Base-by-base conservation (phyloP, 2,888 invertebrate species). In the Acleris cristana region DNA sequence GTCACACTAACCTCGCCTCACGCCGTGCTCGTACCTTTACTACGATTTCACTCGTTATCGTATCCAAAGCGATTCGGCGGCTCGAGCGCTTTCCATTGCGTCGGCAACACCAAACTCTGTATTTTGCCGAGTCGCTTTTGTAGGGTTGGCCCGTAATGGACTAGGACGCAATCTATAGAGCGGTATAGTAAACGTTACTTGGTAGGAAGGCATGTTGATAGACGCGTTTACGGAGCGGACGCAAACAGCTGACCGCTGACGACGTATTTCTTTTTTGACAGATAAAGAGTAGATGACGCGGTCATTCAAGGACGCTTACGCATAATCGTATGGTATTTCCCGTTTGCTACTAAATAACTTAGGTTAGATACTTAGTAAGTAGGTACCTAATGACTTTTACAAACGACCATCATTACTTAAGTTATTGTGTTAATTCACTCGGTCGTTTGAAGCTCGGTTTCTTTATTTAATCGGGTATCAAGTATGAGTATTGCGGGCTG, bases 1-100 rank as follows among this genome's bases (percentile, higher is more conserved):
- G 92, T 92, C 92, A 91, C 89, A 87, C 86, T 91, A 92, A 92
- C 92, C 92, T 92, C 92, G 91, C 83, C 88, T 88, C 89, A 86
- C 88, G 89, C 87, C 84, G 88, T 90, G 87, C 87, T 89, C 86
- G 84, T 79, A 73, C 83, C 84, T 78, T 77, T 88, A 88, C 87
- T 77, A 80, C 77, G 83, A 76, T 83, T 79, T 80, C 79, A 73
- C 72, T 78, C 81, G 76, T 79, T 81, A 80, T 73, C 76, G 77
- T 78, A 73, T 76, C 74, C 76, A 74, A 74, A 72, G 70, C 72
- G 75, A 65, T 57, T 72, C 66, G 63, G 69, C 68, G 62, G 54
- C 26, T n/a, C 0, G 21, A 51, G 71, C 79, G 73, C 71, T 70
- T 74, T 87, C 77, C 89, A 88, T 86, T 83, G 86, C 89, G 76